These are phyloP conservation scores for Grantiella picta DNA, from an alignment of 2,113 vertebrate species.

Conservation along the genomic window DNA sequence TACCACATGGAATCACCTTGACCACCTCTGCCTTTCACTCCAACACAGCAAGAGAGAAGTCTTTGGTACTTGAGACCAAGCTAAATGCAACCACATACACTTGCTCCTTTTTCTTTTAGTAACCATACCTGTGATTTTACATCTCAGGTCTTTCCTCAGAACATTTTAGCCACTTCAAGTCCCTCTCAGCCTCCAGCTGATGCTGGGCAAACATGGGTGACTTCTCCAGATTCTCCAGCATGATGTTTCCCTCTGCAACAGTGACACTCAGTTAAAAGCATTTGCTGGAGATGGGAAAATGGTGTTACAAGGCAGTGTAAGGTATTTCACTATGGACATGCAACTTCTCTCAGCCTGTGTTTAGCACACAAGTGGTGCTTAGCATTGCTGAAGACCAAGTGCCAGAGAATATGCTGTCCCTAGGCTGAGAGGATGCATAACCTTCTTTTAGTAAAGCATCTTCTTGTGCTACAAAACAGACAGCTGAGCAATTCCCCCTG, in stretches of 20 bases:
- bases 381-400: neutral
- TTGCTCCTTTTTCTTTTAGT: neutral
- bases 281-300: neutral
- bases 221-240: neutral
- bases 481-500: neutral
- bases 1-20: neutral
- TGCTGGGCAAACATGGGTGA: neutral
- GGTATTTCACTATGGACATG: neutral
- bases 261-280: neutral
- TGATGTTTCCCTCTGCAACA: neutral
- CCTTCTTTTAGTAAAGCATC: neutral
- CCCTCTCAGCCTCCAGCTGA: neutral
- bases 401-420: neutral
- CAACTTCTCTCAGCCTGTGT: neutral
- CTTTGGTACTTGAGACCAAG: neutral
- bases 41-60: neutral
- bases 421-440: neutral
- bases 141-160: neutral
- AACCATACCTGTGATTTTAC: neutral
- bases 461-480: neutral
- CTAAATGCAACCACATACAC: neutral
- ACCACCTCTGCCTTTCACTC: neutral
- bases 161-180: neutral
- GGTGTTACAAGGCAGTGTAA: accelerated
- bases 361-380: neutral